Evolutionary conservation across 1,140 invertebrate species (phyloP), one percentile per base, ranked within the genome.

Genomic region (Babylonia areolata): DNA sequence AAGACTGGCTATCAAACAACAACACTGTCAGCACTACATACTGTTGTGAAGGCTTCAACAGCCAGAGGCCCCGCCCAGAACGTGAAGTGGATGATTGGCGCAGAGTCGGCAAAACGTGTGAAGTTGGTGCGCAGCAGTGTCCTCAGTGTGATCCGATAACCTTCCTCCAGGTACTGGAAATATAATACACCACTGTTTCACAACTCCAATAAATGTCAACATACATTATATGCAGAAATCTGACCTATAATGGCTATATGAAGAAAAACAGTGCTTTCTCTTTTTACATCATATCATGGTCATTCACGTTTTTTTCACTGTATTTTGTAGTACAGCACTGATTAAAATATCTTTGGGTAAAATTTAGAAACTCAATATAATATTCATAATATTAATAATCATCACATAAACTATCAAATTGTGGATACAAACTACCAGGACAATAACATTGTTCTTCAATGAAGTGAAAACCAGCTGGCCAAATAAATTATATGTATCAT

Each of bases 61-160:
- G 81, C 64, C 23, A 87, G 33, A 9, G 87, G 85, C 11, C 87
- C 86, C 17, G 87, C 83, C 54, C 89, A 86, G 77, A 90, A 91
- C 31, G 87, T 87, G 3, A 90, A 69, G 64, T 87, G 86, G 9
- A 88, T 84, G 23, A 84, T 77, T 3, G 88, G 73, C 17, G 84
- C 75, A 54, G 85, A 69, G 42, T 84, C 37, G 17, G 82, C 64
- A 77, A 88, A 87, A n/a, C 88, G 84, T 23, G 87, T 88, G 58
- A 91, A 91, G 64, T 88, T 88, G 28, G 88, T 89, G 81, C 85
- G 89, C 23, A 92, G 64, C 33, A 92, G 51, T 51, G 88, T 89
- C 37, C 89, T 86, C n/a, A 91, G 58, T 64, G 28, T 81, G 37
- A 90, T 58, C 71, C 89, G 90, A 11, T 69, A 35, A 35, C 33